Conservation (phyloP, 2,113 vertebrate species). For the Ictalurus punctatus region DNA sequence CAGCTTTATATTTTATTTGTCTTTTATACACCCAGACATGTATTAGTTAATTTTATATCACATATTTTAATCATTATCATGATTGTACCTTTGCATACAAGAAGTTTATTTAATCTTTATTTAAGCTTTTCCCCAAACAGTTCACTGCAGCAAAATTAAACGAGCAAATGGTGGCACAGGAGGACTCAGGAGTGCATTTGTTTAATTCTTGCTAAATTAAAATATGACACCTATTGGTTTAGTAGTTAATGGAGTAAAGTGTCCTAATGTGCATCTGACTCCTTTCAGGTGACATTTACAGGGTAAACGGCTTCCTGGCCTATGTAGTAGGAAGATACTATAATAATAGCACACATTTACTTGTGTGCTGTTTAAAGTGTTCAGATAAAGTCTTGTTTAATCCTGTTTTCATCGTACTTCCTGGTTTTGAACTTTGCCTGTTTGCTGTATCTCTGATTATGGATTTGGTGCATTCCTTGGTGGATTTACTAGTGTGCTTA, state of each 20-base stretch:
- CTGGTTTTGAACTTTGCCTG: background rate
- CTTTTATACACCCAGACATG: too few species aligned
- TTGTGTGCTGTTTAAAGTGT: background rate
- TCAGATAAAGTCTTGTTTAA: background rate
- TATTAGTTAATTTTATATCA: too few species aligned
- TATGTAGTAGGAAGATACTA: background rate
- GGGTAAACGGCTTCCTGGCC: background rate
- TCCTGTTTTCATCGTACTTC: background rate
- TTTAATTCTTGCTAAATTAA: background rate
- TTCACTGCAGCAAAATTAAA: too few species aligned
- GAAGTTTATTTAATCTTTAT: too few species aligned
- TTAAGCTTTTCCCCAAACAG: too few species aligned
- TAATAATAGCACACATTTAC: background rate
- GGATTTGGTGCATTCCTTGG: background rate
- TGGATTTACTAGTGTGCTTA: too few species aligned
- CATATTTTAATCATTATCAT: too few species aligned
- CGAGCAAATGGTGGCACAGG: too few species aligned
- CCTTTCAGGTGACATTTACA: background rate
- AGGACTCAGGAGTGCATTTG: too few species aligned
- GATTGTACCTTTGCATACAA: too few species aligned
- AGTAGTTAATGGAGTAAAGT: background rate
- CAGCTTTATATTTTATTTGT: too few species aligned
- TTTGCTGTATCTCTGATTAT: background rate
- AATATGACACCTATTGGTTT: background rate
- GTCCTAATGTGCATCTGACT: background rate